Evolutionary conservation across 2,797 vertebrate species (phyloP).

Genomic region (Prunella strophiata): DNA sequence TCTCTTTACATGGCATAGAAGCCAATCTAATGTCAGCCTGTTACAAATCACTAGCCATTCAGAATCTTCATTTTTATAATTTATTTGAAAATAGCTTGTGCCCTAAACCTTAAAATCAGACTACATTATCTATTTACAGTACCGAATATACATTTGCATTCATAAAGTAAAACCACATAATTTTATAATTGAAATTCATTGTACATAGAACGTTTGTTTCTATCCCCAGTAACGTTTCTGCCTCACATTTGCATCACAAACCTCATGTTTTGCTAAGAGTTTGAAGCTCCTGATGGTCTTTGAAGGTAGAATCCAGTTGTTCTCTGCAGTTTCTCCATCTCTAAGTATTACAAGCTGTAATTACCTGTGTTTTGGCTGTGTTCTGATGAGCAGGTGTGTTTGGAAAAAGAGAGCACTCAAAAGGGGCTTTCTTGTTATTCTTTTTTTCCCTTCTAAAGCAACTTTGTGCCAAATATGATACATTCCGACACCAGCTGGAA

Average conservation of each 20-base stretch:
- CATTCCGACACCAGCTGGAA: conserved; percentile 83
- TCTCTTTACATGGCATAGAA: not conserved
- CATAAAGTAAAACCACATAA: not conserved
- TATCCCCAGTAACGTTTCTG: not conserved
- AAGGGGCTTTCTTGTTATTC: not conserved
- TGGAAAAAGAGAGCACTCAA: not conserved
- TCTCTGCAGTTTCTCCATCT: not conserved
- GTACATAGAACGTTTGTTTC: not conserved
- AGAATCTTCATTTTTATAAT: not conserved
- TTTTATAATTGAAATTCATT: not conserved
- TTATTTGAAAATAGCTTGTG: not conserved
- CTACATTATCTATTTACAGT: not conserved
- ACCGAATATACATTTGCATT: not conserved
- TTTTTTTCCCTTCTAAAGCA: conserved; percentile 69
- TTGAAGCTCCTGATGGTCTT: not conserved
- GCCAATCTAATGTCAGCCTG: not conserved
- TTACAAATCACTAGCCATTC: not conserved
- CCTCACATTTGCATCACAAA: not conserved
- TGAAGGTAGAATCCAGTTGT: not conserved
- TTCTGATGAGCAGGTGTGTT: not conserved
- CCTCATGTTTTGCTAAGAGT: not conserved
- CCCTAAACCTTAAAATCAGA: not conserved
- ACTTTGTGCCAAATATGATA: conserved; percentile 81
- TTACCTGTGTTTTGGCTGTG: not conserved
- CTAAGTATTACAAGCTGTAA: not conserved